These are phyloP conservation scores for Lithophane ornitopus DNA, from an alignment of 2,888 invertebrate genomes.

Conservation along the genomic window DNA sequence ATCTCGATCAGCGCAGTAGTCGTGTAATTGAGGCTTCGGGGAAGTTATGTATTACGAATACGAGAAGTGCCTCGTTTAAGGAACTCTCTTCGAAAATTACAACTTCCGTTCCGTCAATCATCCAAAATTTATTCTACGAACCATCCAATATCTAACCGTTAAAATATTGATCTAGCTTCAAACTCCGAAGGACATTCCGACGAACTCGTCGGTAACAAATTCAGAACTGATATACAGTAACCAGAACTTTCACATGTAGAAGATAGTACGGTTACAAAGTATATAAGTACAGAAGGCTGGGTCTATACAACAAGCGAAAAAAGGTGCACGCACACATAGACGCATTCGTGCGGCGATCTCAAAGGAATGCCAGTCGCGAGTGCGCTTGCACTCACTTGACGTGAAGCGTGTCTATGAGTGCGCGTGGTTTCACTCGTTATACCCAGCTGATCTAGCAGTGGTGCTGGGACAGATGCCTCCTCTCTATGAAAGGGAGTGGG, in stretches of 20 bases:
- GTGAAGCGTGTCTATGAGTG: not conserved
- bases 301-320: not conserved
- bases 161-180: conserved; percentile 41
- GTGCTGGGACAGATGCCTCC: too few relatives aligned
- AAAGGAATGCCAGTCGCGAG: not conserved
- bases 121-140: not conserved
- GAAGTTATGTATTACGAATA: not conserved
- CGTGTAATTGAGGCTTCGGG: not conserved
- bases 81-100: not conserved
- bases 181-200: conserved; percentile 39
- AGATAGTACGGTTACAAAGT: not conserved
- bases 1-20: not conserved
- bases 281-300: not conserved
- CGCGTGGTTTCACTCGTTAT: not conserved
- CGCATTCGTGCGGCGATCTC: not conserved
- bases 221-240: conserved; percentile 39
- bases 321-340: too few relatives aligned
- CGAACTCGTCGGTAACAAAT: conserved; percentile 41
- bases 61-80: not conserved
- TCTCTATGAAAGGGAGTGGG: not conserved
- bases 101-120: not conserved
- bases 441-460: too few relatives aligned
- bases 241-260: conserved; percentile 39
- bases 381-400: not conserved
- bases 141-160: not conserved